A percentile compares a stretch with the other conserved stretches of the same genome.
Conservation (phyloP, 2,797 vertebrate species). For the Notolabrus celidotus region DNA sequence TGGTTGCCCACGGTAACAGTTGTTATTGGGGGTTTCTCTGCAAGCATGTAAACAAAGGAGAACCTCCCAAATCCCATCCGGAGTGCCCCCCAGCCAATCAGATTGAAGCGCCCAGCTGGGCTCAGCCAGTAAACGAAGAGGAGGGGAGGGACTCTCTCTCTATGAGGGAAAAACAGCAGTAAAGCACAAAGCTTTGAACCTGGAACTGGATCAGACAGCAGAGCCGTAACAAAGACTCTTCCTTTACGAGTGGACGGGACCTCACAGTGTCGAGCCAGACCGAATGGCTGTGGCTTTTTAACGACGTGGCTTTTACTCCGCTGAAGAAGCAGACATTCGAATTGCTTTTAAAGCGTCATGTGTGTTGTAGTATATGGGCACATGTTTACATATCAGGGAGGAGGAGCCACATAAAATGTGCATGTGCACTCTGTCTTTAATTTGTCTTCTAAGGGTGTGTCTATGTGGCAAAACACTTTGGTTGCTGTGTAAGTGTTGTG, state of each 20-base stretch:
- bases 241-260: constrained; percentile 45
- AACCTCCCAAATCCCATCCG: constrained; percentile 68
- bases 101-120: constrained; percentile 59
- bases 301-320: constrained; percentile 16
- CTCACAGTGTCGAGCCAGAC: constrained; percentile 49
- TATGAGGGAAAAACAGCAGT: constrained; percentile 65
- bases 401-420: constrained; percentile 30
- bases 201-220: constrained; percentile 68
- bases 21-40: constrained; percentile 79
- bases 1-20: constrained; percentile 79
- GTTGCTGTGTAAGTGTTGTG: constrained; percentile 33
- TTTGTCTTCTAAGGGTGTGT: constrained; percentile 10
- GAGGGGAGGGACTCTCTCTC: constrained; percentile 60
- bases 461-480: constrained; percentile 3
- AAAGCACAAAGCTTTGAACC: constrained; percentile 81
- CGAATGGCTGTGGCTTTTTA: constrained; percentile 20
- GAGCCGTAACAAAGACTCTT: constrained; percentile 76
- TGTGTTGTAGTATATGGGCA: constrained; percentile 8
- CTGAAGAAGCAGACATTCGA: constrained; percentile 13
- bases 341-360: constrained; percentile 7
- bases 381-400: constrained; percentile 34
- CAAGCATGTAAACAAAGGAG: constrained; percentile 83
- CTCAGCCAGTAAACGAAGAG: constrained; percentile 67
- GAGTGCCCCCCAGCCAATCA: constrained; percentile 71
- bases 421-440: constrained; percentile 25